These are phyloP conservation scores for Pristionchus maxplancki DNA, from an alignment of 2,888 invertebrate species.

Conservation along the genomic window DNA sequence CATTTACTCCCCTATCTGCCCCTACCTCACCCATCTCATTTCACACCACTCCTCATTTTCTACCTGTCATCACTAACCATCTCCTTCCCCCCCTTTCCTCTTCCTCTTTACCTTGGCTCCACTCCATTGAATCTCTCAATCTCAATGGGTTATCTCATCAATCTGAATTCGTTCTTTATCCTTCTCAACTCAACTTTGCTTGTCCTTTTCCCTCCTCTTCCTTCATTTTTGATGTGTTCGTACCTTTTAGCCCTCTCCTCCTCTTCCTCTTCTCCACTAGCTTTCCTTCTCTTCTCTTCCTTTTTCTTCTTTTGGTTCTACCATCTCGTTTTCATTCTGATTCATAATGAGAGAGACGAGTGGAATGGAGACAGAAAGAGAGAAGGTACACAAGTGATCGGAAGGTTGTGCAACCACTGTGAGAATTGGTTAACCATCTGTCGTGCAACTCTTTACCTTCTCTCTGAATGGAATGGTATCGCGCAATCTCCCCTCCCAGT, in stretches of 20 bases:
- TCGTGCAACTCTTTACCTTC: background rate
- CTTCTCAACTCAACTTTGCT: slow-evolving; percentile 22
- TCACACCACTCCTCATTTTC: background rate
- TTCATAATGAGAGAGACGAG: slow-evolving; percentile 18
- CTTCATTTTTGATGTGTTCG: slow-evolving; percentile 38
- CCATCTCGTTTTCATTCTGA: slow-evolving; percentile 25
- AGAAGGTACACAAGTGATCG: background rate
- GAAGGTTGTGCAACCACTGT: background rate
- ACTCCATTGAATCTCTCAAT: slow-evolving; percentile 31
- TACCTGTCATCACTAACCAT: slow-evolving; percentile 4
- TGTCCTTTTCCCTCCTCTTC: slow-evolving; percentile 1
- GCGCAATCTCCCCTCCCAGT: background rate
- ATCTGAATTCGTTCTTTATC: background rate
- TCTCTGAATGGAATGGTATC: background rate
- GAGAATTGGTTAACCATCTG: slow-evolving; percentile 33
- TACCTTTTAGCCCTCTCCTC: background rate
- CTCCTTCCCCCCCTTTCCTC: background rate
- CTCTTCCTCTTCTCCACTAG: slow-evolving; percentile 3
- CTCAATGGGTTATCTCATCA: slow-evolving; percentile 35
- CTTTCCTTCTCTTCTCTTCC: background rate
- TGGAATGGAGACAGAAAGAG: background rate
- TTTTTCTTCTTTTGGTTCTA: background rate
- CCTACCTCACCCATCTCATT: background rate
- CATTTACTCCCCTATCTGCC: slow-evolving; percentile 1
- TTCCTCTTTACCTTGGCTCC: slow-evolving; percentile 19